Base-by-base conservation (phyloP, 2,888 invertebrate species). In the Melanostoma scalare region DNA sequence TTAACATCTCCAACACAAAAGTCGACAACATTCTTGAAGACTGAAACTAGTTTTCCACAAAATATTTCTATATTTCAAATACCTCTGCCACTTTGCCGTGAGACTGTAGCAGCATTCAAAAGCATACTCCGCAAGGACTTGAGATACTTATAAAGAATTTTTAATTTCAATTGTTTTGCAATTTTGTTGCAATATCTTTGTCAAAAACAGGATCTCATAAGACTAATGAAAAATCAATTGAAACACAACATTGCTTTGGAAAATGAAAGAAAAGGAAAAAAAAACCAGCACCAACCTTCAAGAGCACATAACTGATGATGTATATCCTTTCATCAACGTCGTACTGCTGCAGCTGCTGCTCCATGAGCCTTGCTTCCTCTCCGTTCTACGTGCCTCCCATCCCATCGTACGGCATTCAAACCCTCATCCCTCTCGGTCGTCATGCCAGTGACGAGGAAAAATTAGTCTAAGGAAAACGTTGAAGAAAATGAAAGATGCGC, bases 401-500 rank as follows among this genome's bases (percentile, higher is more conserved):
- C 6, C n/a, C 53, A 38, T 4, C 4, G 20, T 20, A 20, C 20
- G 20, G 20, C 65, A 55, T 31, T 33, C 9, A 52, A 38, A 58
- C 9, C 35, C 44, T 9, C 35, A 72, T 53, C 50, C 63, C 63
- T 38, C 71, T 9, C 52, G n/a, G 52, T 71, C 74, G 42, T 67
- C 55, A 61, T 82, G 73, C 73, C 44, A 75, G 71, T 84, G 84
- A 84, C 79, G 79, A 79, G 84, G 84, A 84, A 84, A 84, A 84
- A 84, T 84, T 84, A 84, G 84, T 84, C 79, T 84, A 67, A 84
- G 71, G 55, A 74, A 74, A 84, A 71, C 74, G 84, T 71, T 78
- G 67, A 79, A 84, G 84, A 84, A 84, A 84, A 84, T 84, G 84
- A 84, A 84, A 75, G 79, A 84, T 84, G 84, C 75, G 74, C 82